Evolutionary conservation across 2,113 vertebrate genomes (phyloP), one percentile per base, ranked within the genome.

Genomic region (Hiodon tergisus): DNA sequence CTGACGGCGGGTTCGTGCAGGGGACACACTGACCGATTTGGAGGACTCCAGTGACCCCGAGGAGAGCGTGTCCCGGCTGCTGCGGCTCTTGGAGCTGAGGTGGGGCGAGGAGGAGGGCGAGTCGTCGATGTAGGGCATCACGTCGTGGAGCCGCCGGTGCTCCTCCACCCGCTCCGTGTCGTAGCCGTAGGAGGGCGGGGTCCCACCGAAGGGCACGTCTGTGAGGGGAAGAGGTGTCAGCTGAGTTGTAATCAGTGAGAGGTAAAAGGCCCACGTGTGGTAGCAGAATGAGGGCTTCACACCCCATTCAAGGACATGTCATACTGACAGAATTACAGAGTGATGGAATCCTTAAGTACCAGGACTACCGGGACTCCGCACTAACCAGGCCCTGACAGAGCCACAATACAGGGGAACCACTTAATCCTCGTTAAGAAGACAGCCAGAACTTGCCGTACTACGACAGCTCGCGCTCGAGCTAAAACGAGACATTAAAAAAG

Each of bases 71-170:
- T 98, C 97, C 5, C 94, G 90, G 82, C 94, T 92, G 85, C 92
- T 93, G 61, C 95, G 93, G 83, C 93, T 94, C 88, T 98, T 98
- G 87, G 93, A 94, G 87, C 95, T 91, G 77, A 98, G 95, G 72
- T 95, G 95, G 0, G 97, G 97, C 0, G 97, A 99, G 62, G 97
- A 98, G 0, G 95, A 97, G 0, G 97, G 97, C 0, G 97, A 99
- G 85, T 99, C 97, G 2, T 98, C 96, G 2, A 98, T 95, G 85
- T 94, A 99, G 10, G 97, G 96, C 87, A 99, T 92, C 81, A 94
- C 91, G 62, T 99, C 97, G 70, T 97, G 96, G 80, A 91, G 90
- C 65, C 92, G 81, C 61, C 93, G 85, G 87, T 95, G 96, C 74
- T 98, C 96, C 80, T 99, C 97, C 0, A 92, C 93, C 0, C 93